These are phyloP conservation scores for Thaleichthys pacificus DNA, from an alignment of 2,797 vertebrate genomes.

Conservation along the genomic window DNA sequence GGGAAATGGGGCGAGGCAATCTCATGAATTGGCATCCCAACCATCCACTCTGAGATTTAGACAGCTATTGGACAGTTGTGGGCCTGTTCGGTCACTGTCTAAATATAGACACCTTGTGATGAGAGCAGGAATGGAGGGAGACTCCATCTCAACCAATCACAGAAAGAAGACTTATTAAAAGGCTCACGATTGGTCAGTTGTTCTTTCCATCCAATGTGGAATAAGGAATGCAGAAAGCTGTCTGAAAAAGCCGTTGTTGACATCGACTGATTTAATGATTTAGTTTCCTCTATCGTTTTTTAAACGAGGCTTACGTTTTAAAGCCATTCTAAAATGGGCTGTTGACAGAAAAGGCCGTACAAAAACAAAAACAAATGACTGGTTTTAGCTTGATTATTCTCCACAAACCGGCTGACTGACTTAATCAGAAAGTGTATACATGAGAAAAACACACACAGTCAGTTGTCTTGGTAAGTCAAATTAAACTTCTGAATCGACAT, in stretches of 20 bases:
- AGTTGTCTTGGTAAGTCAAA: too few relatives aligned
- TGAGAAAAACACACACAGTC: neutral
- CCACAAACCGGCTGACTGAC: neutral
- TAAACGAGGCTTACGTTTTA: slow-evolving; percentile 5
- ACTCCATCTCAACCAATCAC: neutral
- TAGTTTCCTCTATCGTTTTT: neutral
- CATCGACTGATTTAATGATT: too few relatives aligned
- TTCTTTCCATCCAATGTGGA: neutral
- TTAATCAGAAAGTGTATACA: neutral
- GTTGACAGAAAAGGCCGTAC: slow-evolving; percentile 35
- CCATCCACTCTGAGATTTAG: slow-evolving; percentile 58
- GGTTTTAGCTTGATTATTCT: neutral
- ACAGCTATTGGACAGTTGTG: slow-evolving; percentile 56
- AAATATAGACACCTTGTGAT: slow-evolving; percentile 58
- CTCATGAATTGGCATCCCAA: slow-evolving; percentile 50
- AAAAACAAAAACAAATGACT: slow-evolving; percentile 33
- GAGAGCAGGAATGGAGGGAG: slow-evolving; percentile 36
- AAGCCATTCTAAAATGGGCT: slow-evolving; percentile 20
- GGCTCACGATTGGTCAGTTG: neutral
- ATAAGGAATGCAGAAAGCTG: neutral
- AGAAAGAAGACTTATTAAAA: too few relatives aligned
- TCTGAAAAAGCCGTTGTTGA: neutral
- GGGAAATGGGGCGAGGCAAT: neutral
- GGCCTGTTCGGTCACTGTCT: slow-evolving; percentile 59
- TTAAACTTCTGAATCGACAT: too few relatives aligned